Evolutionary conservation across 2,888 invertebrate genomes (phyloP), one percentile per base, ranked within the genome.

Genomic region (Ochlodes sylvanus): DNA sequence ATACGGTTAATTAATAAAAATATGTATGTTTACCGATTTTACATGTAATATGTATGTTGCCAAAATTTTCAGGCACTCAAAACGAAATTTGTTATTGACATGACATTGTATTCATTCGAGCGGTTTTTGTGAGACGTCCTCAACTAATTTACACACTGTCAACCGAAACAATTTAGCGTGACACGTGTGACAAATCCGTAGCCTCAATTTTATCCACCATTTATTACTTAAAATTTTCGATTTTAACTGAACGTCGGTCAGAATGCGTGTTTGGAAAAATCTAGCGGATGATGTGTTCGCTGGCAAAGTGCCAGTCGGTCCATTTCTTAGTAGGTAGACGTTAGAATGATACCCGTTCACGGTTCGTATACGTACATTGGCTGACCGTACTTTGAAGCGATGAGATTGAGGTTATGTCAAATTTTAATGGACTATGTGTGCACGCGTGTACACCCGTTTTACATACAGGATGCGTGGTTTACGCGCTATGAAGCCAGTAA

Each of bases 331-430:
- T 82, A 80, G 77, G 83, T 81, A 80, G 79, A 83, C 81, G 82
- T 78, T 76, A 82, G 82, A 87, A 85, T 87, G 88, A 89, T 90
- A 85, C 85, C 85, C 79, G 89, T 90, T 89, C 89, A 88, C 87
- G 88, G 88, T 87, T 90, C 90, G 85, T 88, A 84, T 88, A 83
- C 82, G 81, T 82, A 81, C 81, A 78, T 61, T 55, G 61, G 78
- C 85, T 86, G 87, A 85, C 86, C 84, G 82, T 84, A 83, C 89
- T 89, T 89, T 88, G 87, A 89, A 83, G 86, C 87, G 80, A 80
- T 79, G 81, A 79, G 83, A 89, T 88, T 82, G 86, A 87, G 89
- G 87, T 88, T 89, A 65, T 72, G 69, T 72, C 72, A 88, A 85
- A 87, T 62, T 62, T 62, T 68, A 68, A 68, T 82, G 81, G 82